These are phyloP conservation scores for Drosophila nasuta DNA, from an alignment of 1,140 invertebrate genomes.

Conservation along the genomic window DNA sequence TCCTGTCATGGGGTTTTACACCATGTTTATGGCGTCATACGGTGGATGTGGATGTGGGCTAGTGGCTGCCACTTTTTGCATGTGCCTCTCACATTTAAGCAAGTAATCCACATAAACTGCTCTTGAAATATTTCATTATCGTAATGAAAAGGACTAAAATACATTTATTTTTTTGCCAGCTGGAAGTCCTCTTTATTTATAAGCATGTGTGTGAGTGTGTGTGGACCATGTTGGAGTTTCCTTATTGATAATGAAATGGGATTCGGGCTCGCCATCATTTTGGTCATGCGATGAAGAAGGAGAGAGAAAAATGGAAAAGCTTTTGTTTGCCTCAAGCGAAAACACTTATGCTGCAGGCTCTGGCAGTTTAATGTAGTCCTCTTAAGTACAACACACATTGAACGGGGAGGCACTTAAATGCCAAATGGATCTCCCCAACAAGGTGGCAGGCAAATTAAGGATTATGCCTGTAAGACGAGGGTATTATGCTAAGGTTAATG, in stretches of 20 bases:
- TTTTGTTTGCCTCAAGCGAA: conserved; percentile 31
- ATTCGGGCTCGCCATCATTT: conserved; percentile 33
- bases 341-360: conserved; percentile 28
- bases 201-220: conserved; percentile 4
- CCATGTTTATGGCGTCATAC: conserved; percentile 63
- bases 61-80: conserved; percentile 63
- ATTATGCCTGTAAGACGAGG: conserved; percentile 22
- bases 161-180: conserved; percentile 67
- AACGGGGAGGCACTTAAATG: neutral
- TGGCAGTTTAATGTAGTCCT: conserved; percentile 17
- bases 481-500: conserved; percentile 17
- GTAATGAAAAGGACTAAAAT: conserved; percentile 76
- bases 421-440: conserved; percentile 5
- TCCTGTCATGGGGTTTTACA: conserved; percentile 48
- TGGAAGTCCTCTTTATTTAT: conserved; percentile 33
- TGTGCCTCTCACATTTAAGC: conserved; percentile 65
- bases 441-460: conserved; percentile 36
- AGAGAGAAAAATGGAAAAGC: conserved; percentile 18
- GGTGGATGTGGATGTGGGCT: conserved; percentile 3
- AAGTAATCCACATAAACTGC: conserved; percentile 81
- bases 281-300: conserved; percentile 38
- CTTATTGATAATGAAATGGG: conserved; percentile 70
- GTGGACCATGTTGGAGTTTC: conserved; percentile 25
- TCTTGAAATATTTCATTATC: conserved; percentile 82
- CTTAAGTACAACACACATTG: neutral